Conservation (phyloP, 2,888 invertebrate genomes). For the Leptinotarsa rubiginosa region DNA sequence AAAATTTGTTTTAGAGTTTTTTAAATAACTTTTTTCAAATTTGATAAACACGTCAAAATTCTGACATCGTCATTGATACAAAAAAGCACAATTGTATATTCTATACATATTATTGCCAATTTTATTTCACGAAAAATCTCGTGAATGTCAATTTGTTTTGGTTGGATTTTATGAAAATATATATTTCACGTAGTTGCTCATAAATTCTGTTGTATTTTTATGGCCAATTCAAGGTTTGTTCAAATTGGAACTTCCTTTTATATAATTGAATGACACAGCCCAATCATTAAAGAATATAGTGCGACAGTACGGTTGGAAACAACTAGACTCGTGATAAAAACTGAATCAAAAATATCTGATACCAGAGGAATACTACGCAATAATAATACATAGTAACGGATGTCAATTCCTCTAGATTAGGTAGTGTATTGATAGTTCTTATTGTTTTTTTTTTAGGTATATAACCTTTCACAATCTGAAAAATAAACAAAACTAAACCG, state of each 20-base stretch:
- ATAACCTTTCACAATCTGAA: too few relatives aligned
- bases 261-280: not conserved
- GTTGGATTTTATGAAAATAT: conserved; percentile 4
- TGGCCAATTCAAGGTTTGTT: conserved; percentile 4
- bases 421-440: too few relatives aligned
- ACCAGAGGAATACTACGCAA: too few relatives aligned
- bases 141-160: conserved; percentile 11
- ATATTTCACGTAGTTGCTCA: not conserved
- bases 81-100: not conserved
- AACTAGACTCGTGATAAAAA: not conserved
- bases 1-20: too few relatives aligned
- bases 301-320: not conserved
- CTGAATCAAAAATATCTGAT: too few relatives aligned
- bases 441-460: too few relatives aligned
- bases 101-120: not conserved
- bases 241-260: conserved; percentile 4
- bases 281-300: not conserved
- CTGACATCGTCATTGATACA: not conserved
- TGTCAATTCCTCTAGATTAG: too few relatives aligned
- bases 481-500: too few relatives aligned
- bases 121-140: not conserved
- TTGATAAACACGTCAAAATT: not conserved
- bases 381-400: too few relatives aligned
- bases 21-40: not conserved
- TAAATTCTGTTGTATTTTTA: not conserved